Evolutionary conservation across 2,888 invertebrate species (phyloP).

Genomic region (Himalopsyche kuldschensis): DNA sequence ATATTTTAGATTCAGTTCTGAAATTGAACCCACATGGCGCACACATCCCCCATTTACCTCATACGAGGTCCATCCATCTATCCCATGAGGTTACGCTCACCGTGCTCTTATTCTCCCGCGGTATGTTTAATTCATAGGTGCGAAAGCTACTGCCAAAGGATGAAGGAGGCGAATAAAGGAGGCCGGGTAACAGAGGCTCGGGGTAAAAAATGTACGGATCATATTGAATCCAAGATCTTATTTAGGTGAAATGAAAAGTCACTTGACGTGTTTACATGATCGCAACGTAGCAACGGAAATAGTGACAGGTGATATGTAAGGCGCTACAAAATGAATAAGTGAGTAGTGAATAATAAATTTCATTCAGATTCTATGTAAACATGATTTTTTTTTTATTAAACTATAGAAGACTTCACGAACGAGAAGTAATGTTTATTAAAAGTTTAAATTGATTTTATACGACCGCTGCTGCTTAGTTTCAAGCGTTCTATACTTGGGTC

Average conservation of each 20-base stretch:
- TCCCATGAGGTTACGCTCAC: background rate
- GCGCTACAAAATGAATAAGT: background rate
- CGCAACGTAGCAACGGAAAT: background rate
- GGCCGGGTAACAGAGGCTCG: background rate
- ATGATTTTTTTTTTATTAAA: too few species aligned
- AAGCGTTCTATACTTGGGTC: too few species aligned
- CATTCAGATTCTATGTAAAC: too few species aligned
- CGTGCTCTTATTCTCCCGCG: conserved; percentile 17
- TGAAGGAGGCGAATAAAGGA: background rate
- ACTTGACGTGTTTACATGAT: conserved; percentile 32
- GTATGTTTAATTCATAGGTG: conserved; percentile 37
- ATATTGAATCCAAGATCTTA: conserved; percentile 35
- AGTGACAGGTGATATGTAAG: background rate
- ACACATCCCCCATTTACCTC: background rate
- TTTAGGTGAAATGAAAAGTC: conserved; percentile 38
- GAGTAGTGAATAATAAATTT: too few species aligned
- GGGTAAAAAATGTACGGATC: background rate
- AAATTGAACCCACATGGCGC: background rate
- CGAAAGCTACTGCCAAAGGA: conserved; percentile 2
- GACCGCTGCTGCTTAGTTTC: too few species aligned
- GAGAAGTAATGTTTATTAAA: too few species aligned
- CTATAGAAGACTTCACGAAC: too few species aligned
- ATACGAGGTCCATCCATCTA: background rate
- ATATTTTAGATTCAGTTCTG: background rate
- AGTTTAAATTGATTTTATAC: too few species aligned